Base-by-base conservation (phyloP, 2,797 vertebrate species). In the Eospalax fontanierii region DNA sequence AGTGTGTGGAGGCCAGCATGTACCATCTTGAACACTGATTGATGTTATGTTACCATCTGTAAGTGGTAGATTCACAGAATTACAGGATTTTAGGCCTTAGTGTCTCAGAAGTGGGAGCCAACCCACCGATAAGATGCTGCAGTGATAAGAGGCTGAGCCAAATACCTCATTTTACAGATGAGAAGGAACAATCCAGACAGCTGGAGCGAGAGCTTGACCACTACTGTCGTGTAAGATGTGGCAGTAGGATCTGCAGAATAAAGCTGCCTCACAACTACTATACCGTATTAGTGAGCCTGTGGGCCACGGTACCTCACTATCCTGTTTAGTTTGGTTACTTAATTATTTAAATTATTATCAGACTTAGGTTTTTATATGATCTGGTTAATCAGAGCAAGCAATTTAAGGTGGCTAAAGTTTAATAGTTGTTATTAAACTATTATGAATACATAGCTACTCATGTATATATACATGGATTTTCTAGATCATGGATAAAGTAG, bases 361-460 rank as follows among this genome's bases (percentile, higher is more conserved):
- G 40, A 80, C 73, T 38, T 61, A 22, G 26, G 30, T 91, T 97
- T 68, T 95, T 70, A 96, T 82, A 75, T 54, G 4, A 83, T 80
- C 54, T 90, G 83, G 50, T 75, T 90, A 81, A 93, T 85, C 24
- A 65, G 28, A 30, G 66, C 82, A 90, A 70, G 26, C 38, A 82
- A 40, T 89, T 91, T 91, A n/a, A 87, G 2, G 43, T 26, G n/a
- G n/a, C 30, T 71, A 61, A 57, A 65, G 38, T 8, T 89, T 35
- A 94, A 73, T 26, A 82, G n/a, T 70, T 93, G 86, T 40, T 40
- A 65, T 54, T 68, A 81, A 68, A 40, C n/a, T 71, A 24, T 30
- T n/a, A 85, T 38, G 28, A 61, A 54, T 4, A 46, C 7, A 50
- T 19, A 59, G 43, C 30, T 88, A 50, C 12, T 90, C 80, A n/a